phyloP scores from a whole-genome alignment of 2,888 invertebrate genomes.

The Erebia palarica region DNA sequence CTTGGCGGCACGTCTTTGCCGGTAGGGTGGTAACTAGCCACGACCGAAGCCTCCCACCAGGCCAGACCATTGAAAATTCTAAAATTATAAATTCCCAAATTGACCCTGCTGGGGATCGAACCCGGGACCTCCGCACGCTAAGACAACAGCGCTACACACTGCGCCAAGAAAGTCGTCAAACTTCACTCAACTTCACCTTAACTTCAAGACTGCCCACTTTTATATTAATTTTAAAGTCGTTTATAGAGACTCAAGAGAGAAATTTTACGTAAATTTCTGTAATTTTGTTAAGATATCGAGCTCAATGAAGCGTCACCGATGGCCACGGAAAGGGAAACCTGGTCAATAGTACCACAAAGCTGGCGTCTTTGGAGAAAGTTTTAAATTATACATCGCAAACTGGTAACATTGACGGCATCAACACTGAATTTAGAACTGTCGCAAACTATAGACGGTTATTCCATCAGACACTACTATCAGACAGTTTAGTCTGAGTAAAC shows the following conservation, averaged over 20 bases:
- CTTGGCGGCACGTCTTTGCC: no score
- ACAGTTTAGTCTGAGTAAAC: no score
- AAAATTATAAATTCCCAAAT: no score
- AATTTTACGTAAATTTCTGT: slow-evolving; percentile 16
- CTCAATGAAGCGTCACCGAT: slow-evolving; percentile 58
- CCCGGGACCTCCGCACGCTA: no score
- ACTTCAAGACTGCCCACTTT: neutral
- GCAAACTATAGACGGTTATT: slow-evolving; percentile 5
- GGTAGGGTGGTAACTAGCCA: no score
- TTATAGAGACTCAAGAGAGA: neutral
- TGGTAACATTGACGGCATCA: slow-evolving; percentile 65
- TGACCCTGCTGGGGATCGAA: no score
- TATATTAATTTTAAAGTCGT: neutral
- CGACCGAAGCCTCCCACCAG: no score
- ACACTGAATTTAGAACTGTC: slow-evolving; percentile 32
- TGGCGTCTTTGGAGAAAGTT: slow-evolving; percentile 72
- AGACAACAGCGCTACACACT: no score
- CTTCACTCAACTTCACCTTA: no score
- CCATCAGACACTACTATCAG: no score
- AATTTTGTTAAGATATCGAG: slow-evolving; percentile 29
- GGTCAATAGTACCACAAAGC: slow-evolving; percentile 51
- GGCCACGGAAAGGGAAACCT: slow-evolving; percentile 68
- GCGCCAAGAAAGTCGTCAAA: no score
- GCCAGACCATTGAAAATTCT: no score
- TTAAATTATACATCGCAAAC: slow-evolving; percentile 76